These are phyloP conservation scores for Drosophila prosaltans DNA, from an alignment of 1,140 invertebrate genomes.

Conservation along the genomic window DNA sequence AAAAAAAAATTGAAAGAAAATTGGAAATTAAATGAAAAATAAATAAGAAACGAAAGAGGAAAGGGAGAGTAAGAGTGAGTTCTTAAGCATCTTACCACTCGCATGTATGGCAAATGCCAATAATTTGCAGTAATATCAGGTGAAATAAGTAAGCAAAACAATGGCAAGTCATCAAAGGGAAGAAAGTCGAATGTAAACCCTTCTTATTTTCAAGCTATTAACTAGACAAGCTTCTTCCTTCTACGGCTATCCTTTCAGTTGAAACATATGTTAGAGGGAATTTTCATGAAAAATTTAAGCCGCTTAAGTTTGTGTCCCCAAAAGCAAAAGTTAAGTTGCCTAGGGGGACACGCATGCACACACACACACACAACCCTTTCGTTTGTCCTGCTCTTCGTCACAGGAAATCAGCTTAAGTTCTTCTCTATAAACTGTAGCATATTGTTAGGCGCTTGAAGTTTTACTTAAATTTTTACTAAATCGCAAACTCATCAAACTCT, in stretches of 20 bases:
- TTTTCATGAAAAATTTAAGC: slow-evolving; percentile 58
- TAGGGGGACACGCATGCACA: slow-evolving; percentile 31
- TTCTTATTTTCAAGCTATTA: slow-evolving; percentile 37
- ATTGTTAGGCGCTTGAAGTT: slow-evolving; percentile 46
- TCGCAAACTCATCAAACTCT: slow-evolving; percentile 28
- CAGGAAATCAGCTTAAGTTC: slow-evolving; percentile 71
- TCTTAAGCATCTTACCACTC: slow-evolving; percentile 50
- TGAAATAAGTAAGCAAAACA: not conserved
- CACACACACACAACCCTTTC: slow-evolving; percentile 41
- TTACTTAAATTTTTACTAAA: slow-evolving; percentile 30
- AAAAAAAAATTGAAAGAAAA: slow-evolving; percentile 66
- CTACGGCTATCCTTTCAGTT: not conserved
- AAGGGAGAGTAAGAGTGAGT: not conserved
- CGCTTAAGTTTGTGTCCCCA: slow-evolving; percentile 62
- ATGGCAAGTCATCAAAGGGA: not conserved
- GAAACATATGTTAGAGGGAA: slow-evolving; percentile 41
- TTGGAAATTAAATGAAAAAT: slow-evolving; percentile 68
- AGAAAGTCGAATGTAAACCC: slow-evolving; percentile 28
- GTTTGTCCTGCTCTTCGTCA: slow-evolving; percentile 10
- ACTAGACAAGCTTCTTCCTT: slow-evolving; percentile 28
- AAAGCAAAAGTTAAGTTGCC: slow-evolving; percentile 69
- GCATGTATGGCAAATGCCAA: slow-evolving; percentile 23
- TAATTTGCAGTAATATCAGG: slow-evolving; percentile 4
- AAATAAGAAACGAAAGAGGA: slow-evolving; percentile 32
- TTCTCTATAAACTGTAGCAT: slow-evolving; percentile 58